A percentile compares a stretch with the other conserved stretches of the same genome.
Conservation (phyloP, 2,797 vertebrate species). For the Rhinogobio ventralis region DNA sequence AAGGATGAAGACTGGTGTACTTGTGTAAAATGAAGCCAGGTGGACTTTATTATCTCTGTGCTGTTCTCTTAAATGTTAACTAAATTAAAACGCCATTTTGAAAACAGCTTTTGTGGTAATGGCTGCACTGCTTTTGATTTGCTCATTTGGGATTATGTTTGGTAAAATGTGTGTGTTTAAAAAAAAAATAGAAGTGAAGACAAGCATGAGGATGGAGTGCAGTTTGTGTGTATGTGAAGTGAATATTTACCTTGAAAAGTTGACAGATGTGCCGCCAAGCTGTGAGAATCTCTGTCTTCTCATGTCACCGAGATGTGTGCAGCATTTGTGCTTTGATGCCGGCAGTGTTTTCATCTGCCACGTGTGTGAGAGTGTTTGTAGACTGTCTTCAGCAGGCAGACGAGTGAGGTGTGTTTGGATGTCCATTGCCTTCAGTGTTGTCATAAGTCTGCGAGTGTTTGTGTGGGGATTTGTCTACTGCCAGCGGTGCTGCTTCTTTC, state of each 20-base stretch:
- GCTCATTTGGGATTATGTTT: constrained; percentile 9
- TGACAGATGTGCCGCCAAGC: constrained; percentile 44
- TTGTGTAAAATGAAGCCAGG: constrained; percentile 76
- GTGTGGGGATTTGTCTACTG: constrained; percentile 42
- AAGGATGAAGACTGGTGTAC: constrained; percentile 71
- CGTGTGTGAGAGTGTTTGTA: constrained; percentile 31
- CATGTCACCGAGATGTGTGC: constrained; percentile 39
- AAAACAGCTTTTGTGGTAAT: constrained; percentile 61
- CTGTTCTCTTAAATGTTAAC: constrained; percentile 83
- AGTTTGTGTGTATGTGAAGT: constrained; percentile 17
- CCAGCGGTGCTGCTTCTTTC: constrained; percentile 44
- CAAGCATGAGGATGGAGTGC: not conserved
- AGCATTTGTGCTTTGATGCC: constrained; percentile 27
- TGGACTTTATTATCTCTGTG: constrained; percentile 79
- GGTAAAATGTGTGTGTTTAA: not conserved
- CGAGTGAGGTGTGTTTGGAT: constrained; percentile 24
- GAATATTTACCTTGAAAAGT: constrained; percentile 45
- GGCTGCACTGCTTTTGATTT: constrained; percentile 32
- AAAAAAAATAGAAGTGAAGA: constrained; percentile 1
- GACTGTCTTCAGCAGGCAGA: constrained; percentile 23
- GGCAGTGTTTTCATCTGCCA: constrained; percentile 32
- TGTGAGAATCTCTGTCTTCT: constrained; percentile 44
- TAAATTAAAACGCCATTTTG: constrained; percentile 81
- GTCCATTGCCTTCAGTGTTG: constrained; percentile 42
- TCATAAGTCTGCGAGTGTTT: constrained; percentile 42